phyloP scores from a whole-genome alignment of 2,888 invertebrate genomes.

The Andrena haemorrhoa region DNA sequence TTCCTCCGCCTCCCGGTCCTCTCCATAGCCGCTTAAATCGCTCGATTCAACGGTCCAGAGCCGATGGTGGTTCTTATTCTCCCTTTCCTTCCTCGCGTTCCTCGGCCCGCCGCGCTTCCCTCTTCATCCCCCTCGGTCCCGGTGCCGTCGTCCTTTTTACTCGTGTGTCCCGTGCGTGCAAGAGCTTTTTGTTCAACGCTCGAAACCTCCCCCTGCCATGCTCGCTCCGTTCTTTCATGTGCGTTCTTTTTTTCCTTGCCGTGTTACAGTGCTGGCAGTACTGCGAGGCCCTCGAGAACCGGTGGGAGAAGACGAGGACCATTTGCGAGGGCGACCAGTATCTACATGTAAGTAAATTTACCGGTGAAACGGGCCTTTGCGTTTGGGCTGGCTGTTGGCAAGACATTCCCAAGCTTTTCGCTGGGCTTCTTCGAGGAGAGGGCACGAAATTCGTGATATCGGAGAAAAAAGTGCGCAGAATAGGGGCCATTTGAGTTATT shows the following conservation, averaged over 20 bases:
- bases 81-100: constrained; percentile 73
- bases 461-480: too few species aligned
- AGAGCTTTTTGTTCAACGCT: constrained; percentile 66
- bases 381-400: constrained; percentile 10
- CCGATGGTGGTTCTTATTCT: constrained; percentile 72
- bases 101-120: constrained; percentile 51
- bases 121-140: constrained; percentile 51
- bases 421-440: not conserved
- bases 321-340: constrained; percentile 80
- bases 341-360: constrained; percentile 78
- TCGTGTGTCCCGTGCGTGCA: constrained; percentile 59
- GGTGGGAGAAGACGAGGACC: constrained; percentile 79
- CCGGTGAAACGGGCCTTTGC: constrained; percentile 26
- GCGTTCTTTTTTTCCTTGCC: constrained; percentile 63
- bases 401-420: not conserved
- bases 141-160: constrained; percentile 59
- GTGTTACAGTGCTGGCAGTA: constrained; percentile 83
- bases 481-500: too few species aligned
- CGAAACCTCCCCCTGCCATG: constrained; percentile 48
- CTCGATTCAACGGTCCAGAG: constrained; percentile 78
- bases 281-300: constrained; percentile 81
- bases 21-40: constrained; percentile 76
- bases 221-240: constrained; percentile 49
- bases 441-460: not conserved
- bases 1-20: constrained; percentile 47